A percentile compares a stretch with the other conserved stretches of the same genome.
Conservation (phyloP, 2,113 vertebrate species). For the Steatornis caripensis region DNA sequence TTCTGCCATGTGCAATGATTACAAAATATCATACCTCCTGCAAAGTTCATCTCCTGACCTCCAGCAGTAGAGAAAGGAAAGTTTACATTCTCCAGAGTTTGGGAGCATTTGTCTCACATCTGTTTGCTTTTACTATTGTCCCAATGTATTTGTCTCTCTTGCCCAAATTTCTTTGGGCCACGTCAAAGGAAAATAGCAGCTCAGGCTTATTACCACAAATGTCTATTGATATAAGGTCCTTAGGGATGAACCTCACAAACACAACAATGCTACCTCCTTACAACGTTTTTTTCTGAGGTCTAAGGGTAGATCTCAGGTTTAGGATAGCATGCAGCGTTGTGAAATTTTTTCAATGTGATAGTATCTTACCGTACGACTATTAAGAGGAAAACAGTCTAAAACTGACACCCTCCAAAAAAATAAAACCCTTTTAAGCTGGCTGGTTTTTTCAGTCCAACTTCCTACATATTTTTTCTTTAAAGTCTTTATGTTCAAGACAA, state of each 20-base stretch:
- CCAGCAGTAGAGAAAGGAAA: not conserved
- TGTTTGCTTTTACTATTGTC: not conserved
- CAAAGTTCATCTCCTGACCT: not conserved
- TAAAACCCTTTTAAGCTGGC: not conserved
- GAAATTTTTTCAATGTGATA: not conserved
- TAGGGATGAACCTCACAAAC: not conserved
- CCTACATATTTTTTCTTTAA: not conserved
- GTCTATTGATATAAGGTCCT: not conserved
- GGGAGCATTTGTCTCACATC: not conserved
- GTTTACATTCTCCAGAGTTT: not conserved
- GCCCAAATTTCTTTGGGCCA: not conserved
- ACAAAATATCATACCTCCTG: not conserved
- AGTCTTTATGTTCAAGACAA: not conserved
- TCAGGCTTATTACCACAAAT: not conserved
- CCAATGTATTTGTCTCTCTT: not conserved
- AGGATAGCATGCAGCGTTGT: not conserved
- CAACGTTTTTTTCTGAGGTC: not conserved
- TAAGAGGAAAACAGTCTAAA: not conserved
- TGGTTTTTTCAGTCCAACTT: not conserved
- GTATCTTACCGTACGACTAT: not conserved
- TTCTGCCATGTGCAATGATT: not conserved
- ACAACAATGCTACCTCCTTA: not conserved
- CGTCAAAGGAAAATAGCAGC: not conserved
- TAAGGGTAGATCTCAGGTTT: not conserved
- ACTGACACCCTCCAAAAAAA: not conserved